Evolutionary conservation across 2,888 invertebrate species (phyloP).

Genomic region (Aphelenchoides bicaudatus): DNA sequence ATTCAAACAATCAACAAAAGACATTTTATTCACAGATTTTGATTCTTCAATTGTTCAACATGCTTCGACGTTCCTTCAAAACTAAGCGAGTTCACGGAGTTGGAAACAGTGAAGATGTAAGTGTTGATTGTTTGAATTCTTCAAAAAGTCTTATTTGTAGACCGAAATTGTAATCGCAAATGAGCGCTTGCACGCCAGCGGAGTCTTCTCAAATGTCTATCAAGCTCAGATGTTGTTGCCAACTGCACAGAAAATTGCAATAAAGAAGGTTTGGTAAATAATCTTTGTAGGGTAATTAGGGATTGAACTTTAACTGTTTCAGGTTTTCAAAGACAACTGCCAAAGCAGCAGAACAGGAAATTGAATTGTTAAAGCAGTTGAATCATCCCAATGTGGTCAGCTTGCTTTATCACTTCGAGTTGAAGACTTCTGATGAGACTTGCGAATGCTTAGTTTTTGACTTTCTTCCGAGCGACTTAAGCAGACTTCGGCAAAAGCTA

Average conservation of each 20-base stretch:
- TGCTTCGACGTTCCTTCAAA: too few relatives aligned
- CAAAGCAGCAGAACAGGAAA: neutral
- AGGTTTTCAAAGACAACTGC: neutral
- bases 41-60: too few relatives aligned
- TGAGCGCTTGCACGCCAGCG: constrained; percentile 31
- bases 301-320: neutral
- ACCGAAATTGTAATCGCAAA: too few relatives aligned
- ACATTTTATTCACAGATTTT: too few relatives aligned
- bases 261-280: constrained; percentile 50
- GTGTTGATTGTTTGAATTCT: too few relatives aligned
- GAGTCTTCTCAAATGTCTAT: constrained; percentile 39
- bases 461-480: constrained; percentile 34
- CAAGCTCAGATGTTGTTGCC: constrained; percentile 25
- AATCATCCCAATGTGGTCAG: constrained; percentile 39
- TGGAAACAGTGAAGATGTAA: too few relatives aligned
- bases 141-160: too few relatives aligned
- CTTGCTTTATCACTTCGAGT: constrained; percentile 40
- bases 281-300: constrained; percentile 1
- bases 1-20: too few relatives aligned
- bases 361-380: constrained; percentile 32
- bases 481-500: constrained; percentile 13
- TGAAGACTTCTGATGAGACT: too few relatives aligned
- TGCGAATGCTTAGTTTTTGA: constrained; percentile 47
- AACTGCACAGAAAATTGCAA: constrained; percentile 35
- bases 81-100: too few relatives aligned